These are phyloP conservation scores for Stictocephala bisonia DNA, from an alignment of 2,888 invertebrate species.

Conservation along the genomic window DNA sequence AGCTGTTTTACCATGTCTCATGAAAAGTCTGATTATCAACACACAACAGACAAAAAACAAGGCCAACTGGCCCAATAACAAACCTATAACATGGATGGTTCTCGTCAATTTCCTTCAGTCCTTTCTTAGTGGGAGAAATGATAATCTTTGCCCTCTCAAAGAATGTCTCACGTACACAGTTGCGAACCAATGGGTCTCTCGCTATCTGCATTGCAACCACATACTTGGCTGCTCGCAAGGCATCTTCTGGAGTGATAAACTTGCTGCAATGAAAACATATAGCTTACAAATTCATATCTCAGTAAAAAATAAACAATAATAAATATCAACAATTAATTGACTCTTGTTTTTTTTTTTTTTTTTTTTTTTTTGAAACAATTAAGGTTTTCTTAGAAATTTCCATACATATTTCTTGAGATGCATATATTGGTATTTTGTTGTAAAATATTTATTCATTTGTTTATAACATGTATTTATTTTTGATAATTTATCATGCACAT, in stretches of 20 bases:
- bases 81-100: constrained; percentile 84
- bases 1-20: too few species aligned
- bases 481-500: too few species aligned
- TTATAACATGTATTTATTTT: too few species aligned
- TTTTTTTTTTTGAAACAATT: too few species aligned
- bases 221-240: constrained; percentile 89
- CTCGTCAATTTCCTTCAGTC: constrained; percentile 95
- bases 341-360: too few species aligned
- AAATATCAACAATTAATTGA: neutral
- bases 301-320: neutral
- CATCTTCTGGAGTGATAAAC: constrained; percentile 81
- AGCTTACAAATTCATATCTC: too few species aligned
- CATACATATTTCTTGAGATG: too few species aligned
- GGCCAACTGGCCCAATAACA: constrained; percentile 38
- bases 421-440: too few species aligned
- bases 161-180: constrained; percentile 86
- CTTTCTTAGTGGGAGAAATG: constrained; percentile 88
- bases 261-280: constrained; percentile 66
- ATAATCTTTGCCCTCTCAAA: constrained; percentile 88
- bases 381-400: too few species aligned
- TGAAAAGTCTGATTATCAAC: too few species aligned
- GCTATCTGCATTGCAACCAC: constrained; percentile 96
- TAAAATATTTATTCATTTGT: too few species aligned
- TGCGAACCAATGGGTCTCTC: constrained; percentile 88
- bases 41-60: too few species aligned